phyloP scores from a whole-genome alignment of 2,797 vertebrate genomes.

The Tamandua tetradactyla region DNA sequence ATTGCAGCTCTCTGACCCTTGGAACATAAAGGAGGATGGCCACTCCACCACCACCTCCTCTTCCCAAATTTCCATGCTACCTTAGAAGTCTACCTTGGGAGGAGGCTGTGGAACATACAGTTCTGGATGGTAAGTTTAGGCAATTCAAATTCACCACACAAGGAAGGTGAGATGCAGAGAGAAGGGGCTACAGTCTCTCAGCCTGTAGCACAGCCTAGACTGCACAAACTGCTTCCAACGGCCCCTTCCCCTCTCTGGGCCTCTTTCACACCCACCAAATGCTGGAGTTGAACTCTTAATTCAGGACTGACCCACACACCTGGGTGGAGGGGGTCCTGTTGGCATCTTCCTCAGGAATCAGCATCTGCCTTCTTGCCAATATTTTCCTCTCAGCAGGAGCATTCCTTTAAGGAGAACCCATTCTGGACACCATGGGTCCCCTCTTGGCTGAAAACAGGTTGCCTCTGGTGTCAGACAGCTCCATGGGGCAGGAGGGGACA shows the following conservation, averaged over 20 bases:
- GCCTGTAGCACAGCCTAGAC: background rate
- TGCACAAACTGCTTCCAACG: background rate
- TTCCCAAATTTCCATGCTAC: background rate
- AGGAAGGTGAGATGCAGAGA: background rate
- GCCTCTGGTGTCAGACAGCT: no score
- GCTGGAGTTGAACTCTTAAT: no score
- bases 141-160: background rate
- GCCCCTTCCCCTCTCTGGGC: background rate
- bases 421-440: no score
- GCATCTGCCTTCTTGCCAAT: no score
- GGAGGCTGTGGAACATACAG: background rate
- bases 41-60: background rate
- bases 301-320: no score
- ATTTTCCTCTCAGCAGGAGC: no score
- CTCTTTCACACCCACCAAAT: no score
- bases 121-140: background rate
- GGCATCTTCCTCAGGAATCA: no score
- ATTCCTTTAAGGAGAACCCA: no score
- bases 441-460: no score
- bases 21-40: background rate
- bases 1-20: background rate
- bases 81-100: background rate
- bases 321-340: no score
- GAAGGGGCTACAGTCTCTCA: background rate
- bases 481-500: no score